These are phyloP conservation scores for Beroe forskalii DNA, from an alignment of 37 sponge, comb jelly and placozoan species.

Conservation along the genomic window DNA sequence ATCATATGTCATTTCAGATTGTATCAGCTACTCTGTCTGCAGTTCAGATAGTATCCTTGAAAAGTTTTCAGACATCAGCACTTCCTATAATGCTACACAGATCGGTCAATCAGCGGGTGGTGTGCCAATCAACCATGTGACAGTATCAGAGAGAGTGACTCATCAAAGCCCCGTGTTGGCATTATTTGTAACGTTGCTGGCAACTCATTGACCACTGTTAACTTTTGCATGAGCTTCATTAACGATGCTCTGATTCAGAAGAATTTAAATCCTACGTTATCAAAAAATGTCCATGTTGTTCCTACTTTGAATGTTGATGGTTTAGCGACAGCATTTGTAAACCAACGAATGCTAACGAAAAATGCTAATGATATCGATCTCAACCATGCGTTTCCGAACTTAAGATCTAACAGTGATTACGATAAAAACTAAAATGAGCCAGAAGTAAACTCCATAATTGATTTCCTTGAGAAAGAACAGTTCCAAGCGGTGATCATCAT, in stretches of 20 bases:
- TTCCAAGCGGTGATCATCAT: neutral
- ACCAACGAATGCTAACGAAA: neutral
- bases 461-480: slow-evolving; percentile 19
- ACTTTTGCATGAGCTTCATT: neutral
- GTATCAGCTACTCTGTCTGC: too few relatives aligned
- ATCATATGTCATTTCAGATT: too few relatives aligned
- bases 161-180: neutral
- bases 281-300: neutral
- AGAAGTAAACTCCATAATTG: slow-evolving; percentile 5
- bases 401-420: neutral
- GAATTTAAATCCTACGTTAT: neutral
- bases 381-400: neutral
- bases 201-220: neutral
- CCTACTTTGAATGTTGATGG: slow-evolving; percentile 35
- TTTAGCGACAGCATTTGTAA: neutral
- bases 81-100: neutral
- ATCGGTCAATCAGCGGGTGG: slow-evolving; percentile 20
- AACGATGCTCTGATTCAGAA: neutral
- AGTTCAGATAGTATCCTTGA: slow-evolving; percentile 1
- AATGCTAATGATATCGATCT: slow-evolving; percentile 12
- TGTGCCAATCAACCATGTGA: neutral
- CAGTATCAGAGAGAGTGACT: neutral
- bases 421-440: neutral
- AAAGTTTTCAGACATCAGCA: neutral
- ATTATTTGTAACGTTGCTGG: slow-evolving; percentile 26